Evolutionary conservation across 1,140 invertebrate genomes (phyloP).

Genomic region (Drosophila pandora): DNA sequence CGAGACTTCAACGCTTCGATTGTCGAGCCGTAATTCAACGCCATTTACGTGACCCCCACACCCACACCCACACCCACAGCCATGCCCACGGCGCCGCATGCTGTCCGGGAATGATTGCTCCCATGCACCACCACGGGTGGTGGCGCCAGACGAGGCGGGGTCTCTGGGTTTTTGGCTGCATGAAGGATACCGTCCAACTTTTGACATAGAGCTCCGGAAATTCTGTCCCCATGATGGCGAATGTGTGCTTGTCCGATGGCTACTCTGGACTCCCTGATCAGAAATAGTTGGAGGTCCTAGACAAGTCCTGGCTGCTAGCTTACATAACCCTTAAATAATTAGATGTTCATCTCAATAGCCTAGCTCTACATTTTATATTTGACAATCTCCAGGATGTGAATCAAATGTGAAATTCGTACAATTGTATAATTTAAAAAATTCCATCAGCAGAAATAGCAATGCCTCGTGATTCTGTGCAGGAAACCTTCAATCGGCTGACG

Average conservation of each 20-base stretch:
- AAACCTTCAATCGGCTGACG: constrained; percentile 25
- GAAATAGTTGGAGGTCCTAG: constrained; percentile 13
- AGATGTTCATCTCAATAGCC: background rate
- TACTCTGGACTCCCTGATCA: constrained; percentile 3
- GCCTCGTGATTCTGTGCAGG: background rate
- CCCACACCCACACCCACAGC: constrained; percentile 26
- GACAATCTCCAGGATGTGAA: background rate
- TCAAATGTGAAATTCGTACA: background rate
- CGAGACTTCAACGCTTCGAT: constrained; percentile 80
- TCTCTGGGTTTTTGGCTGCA: constrained; percentile 42
- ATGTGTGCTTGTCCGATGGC: constrained; percentile 23
- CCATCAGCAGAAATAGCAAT: background rate
- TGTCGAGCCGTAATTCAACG: constrained; percentile 81
- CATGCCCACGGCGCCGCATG: constrained; percentile 45
- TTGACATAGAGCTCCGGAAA: constrained; percentile 64
- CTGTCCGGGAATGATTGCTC: constrained; percentile 50
- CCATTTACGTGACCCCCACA: constrained; percentile 71
- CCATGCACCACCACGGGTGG: constrained; percentile 34
- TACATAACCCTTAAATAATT: constrained; percentile 10
- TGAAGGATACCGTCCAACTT: constrained; percentile 62
- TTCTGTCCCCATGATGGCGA: constrained; percentile 29
- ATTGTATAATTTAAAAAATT: background rate
- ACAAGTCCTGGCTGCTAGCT: too few species aligned
- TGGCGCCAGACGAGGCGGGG: constrained; percentile 28
- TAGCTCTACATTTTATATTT: background rate